phyloP scores from a whole-genome alignment of 2,888 invertebrate species.

The Erebia epiphron region DNA sequence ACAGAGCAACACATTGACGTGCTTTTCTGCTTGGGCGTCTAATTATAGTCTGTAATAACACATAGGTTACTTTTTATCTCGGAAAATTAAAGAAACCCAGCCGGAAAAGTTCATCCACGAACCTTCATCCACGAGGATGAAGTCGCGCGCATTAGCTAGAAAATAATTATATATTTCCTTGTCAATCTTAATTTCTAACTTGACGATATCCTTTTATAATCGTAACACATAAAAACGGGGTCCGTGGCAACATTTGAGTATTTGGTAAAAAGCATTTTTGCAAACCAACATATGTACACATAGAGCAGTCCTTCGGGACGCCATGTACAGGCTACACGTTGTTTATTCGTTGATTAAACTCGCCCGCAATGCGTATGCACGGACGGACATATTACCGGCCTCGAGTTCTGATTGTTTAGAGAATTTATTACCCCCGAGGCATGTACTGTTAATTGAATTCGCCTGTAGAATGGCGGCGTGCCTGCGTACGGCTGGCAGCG shows the following conservation, averaged over 20 bases:
- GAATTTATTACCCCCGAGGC: constrained; percentile 82
- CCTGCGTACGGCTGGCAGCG: neutral
- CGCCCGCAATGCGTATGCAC: constrained; percentile 81
- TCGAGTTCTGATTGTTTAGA: constrained; percentile 83
- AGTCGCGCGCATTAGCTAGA: too few relatives aligned
- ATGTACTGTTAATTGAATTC: constrained; percentile 83
- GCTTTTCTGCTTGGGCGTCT: too few relatives aligned
- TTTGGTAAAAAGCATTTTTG: constrained; percentile 5
- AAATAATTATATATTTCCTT: too few relatives aligned
- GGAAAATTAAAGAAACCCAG: too few relatives aligned
- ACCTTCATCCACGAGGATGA: too few relatives aligned
- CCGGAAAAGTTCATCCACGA: too few relatives aligned
- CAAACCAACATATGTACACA: neutral
- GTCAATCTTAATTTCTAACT: too few relatives aligned
- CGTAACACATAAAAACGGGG: too few relatives aligned
- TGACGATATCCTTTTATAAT: too few relatives aligned
- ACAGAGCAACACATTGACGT: too few relatives aligned
- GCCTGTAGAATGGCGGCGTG: constrained; percentile 76
- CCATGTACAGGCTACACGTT: constrained; percentile 54
- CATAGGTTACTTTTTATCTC: too few relatives aligned
- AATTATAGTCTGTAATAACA: too few relatives aligned
- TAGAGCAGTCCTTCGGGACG: constrained; percentile 46
- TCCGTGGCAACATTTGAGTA: neutral
- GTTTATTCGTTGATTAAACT: constrained; percentile 81
- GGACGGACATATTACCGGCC: constrained; percentile 80